These are phyloP conservation scores for Eupeodes latifasciatus DNA, from an alignment of 2,888 invertebrate genomes.

Conservation along the genomic window DNA sequence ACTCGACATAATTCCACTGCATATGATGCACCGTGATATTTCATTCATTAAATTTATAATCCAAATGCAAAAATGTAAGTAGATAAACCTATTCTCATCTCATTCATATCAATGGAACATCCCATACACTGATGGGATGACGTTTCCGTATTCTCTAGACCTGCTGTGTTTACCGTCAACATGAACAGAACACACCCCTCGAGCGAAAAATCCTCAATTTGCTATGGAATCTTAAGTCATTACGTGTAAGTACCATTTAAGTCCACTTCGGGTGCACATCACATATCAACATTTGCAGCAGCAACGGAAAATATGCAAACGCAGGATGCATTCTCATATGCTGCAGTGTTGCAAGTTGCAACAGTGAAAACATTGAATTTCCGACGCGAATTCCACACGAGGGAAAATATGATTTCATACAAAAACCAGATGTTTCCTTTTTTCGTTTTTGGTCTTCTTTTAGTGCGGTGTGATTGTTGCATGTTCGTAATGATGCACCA, in stretches of 20 bases:
- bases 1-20: conserved; percentile 38
- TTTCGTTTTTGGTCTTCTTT: neutral
- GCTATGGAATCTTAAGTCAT: conserved; percentile 68
- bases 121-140: neutral
- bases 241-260: conserved; percentile 73
- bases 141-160: no score
- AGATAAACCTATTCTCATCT: conserved; percentile 30
- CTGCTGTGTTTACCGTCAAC: neutral
- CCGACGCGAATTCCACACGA: conserved; percentile 42
- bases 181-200: conserved; percentile 17
- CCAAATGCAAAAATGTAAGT: conserved; percentile 4
- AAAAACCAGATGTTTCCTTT: conserved; percentile 36
- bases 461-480: conserved; percentile 35
- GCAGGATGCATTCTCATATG: conserved; percentile 10
- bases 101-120: conserved; percentile 27
- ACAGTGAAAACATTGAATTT: conserved; percentile 1
- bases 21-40: neutral
- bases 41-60: conserved; percentile 58
- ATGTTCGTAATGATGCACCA: conserved; percentile 67
- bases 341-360: neutral
- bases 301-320: conserved; percentile 19
- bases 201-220: conserved; percentile 62
- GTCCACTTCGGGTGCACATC: conserved; percentile 59
- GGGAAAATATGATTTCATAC: conserved; percentile 38
- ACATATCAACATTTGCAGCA: conserved; percentile 7